A percentile compares a stretch with the other conserved stretches of the same genome.
Evolutionary conservation across 2,797 vertebrate genomes (phyloP).

Genomic region (Sphaeramia orbicularis): DNA sequence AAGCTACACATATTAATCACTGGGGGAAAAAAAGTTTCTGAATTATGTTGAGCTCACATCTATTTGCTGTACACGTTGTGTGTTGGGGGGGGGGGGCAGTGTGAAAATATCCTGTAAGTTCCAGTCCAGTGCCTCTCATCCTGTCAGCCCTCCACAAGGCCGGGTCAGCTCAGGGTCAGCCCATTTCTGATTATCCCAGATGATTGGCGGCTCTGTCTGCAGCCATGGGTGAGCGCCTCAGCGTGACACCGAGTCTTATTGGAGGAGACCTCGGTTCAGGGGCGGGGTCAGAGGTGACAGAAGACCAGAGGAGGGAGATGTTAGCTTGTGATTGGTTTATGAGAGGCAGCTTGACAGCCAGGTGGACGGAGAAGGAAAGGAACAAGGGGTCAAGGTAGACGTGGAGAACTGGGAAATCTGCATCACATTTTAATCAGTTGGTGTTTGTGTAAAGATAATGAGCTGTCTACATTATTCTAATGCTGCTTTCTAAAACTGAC

Average conservation of each 20-base stretch:
- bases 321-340: conserved; percentile 80
- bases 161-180: conserved; percentile 69
- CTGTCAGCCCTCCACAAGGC: conserved; percentile 65
- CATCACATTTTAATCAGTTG: not conserved
- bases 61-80: no score
- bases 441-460: not conserved
- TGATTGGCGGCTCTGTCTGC: conserved; percentile 77
- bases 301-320: conserved; percentile 72
- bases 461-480: not conserved
- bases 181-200: conserved; percentile 79
- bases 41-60: not conserved
- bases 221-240: conserved; percentile 68
- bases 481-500: no score
- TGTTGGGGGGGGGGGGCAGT: conserved; percentile 10
- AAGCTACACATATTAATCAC: not conserved
- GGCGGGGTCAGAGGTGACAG: conserved; percentile 70
- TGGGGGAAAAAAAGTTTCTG: not conserved
- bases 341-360: conserved; percentile 72
- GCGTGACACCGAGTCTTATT: conserved; percentile 75
- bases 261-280: conserved; percentile 70
- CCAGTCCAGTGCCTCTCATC: conserved; percentile 58
- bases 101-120: conserved; percentile 61
- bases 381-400: conserved; percentile 55
- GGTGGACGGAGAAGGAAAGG: conserved; percentile 39
- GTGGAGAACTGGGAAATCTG: not conserved